Conservation (phyloP, 2,113 vertebrate genomes). For the Percopsis transmontana region DNA sequence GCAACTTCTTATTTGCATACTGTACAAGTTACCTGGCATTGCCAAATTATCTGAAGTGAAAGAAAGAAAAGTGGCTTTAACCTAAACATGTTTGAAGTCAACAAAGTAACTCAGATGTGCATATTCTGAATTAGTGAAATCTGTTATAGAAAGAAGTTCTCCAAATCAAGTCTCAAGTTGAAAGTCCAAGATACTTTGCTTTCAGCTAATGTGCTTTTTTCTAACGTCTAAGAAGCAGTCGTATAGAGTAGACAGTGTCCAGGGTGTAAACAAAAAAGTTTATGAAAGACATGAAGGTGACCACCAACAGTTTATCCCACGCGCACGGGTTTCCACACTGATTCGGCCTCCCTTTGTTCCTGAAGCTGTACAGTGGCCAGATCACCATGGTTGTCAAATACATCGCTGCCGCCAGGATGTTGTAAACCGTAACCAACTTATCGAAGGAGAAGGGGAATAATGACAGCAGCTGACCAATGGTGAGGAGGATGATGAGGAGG, state of each 20-base stretch:
- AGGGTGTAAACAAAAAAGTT: constrained; percentile 83
- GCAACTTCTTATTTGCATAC: not conserved
- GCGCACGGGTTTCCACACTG: fast-evolving
- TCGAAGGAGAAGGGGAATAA: constrained; percentile 76
- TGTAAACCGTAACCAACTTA: constrained; percentile 74
- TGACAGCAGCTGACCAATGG: constrained; percentile 65
- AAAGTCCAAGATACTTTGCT: not conserved
- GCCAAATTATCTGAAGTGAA: too few species aligned
- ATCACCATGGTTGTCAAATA: constrained; percentile 80
- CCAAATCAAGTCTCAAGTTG: too few species aligned
- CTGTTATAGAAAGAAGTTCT: too few species aligned
- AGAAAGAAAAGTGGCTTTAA: too few species aligned
- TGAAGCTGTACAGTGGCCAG: constrained; percentile 85
- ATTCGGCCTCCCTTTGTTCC: fast-evolving
- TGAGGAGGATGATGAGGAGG: constrained; percentile 80
- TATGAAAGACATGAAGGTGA: constrained; percentile 82
- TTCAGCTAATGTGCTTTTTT: not conserved
- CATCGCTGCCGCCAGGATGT: constrained; percentile 76
- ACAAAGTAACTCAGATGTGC: too few species aligned
- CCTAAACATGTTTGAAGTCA: too few species aligned
- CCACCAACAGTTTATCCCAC: constrained; percentile 77
- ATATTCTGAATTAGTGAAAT: too few species aligned
- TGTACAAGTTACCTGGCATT: not conserved
- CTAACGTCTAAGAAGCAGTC: constrained; percentile 73
- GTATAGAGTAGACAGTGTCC: constrained; percentile 80